Evolutionary conservation across 2,113 vertebrate genomes (phyloP).

Genomic region (Vidua chalybeata): DNA sequence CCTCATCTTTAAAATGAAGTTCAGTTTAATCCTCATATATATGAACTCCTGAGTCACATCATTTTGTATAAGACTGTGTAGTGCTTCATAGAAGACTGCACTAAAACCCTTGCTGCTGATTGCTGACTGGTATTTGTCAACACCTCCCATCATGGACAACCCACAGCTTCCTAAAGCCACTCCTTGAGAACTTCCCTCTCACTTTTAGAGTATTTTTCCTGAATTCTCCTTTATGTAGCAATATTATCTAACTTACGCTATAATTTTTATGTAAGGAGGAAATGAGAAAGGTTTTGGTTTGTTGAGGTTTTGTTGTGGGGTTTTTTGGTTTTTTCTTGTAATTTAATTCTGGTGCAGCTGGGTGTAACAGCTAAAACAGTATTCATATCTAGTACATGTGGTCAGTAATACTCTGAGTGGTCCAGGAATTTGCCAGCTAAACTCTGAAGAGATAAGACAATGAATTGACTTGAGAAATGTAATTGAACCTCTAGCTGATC

Average conservation of each 20-base stretch:
- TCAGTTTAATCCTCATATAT: not conserved
- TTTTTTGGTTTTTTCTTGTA: not conserved
- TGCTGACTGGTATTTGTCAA: not conserved
- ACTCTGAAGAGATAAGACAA: not conserved
- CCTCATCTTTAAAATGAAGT: not conserved
- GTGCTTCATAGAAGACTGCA: not conserved
- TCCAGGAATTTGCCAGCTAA: not conserved
- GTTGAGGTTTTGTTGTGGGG: not conserved
- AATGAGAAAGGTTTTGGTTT: not conserved
- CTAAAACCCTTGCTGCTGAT: not conserved
- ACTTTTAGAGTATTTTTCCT: not conserved
- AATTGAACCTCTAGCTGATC: not conserved
- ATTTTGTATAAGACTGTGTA: not conserved
- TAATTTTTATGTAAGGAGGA: not conserved
- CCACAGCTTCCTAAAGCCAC: not conserved
- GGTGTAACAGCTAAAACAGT: not conserved
- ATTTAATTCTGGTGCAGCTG: not conserved
- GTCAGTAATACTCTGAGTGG: not conserved
- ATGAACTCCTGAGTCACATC: not conserved
- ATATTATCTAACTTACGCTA: not conserved
- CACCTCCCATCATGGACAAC: not conserved
- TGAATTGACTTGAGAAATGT: not conserved
- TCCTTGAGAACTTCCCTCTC: not conserved
- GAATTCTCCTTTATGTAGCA: not conserved
- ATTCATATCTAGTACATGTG: not conserved